Base-by-base conservation (phyloP, 2,113 vertebrate genomes). In the Pagrus major region DNA sequence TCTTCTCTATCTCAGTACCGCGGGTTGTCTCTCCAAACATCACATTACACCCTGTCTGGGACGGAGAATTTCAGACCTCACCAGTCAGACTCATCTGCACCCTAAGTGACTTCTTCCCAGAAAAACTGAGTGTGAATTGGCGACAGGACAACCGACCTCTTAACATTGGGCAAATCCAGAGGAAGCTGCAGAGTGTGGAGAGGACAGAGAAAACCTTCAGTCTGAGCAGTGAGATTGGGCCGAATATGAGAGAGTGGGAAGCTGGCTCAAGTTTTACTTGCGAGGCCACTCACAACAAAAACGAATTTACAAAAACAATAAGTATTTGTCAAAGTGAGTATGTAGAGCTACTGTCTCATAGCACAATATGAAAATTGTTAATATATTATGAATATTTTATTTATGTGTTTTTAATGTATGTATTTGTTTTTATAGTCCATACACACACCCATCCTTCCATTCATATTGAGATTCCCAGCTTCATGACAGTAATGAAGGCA, bases 241-340 rank as follows among this genome's bases (percentile, higher is more conserved):
- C 91, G 5, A 0, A 65, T 9, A 55, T 23, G 31, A 0, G 0
- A 3, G 2, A 63, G 3, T 94, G 93, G 92, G 6, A 0, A 0
- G 6, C 9, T 0, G 87, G 89, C 51, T 80, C 75, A 9, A 49
- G 0, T 0, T 94, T 90, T 60, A 75, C 54, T 1, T 95, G 94
- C 88, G 76, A 51, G 10, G 69, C 84, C 0, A n/a, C 0, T 0
- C 85, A 86, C 25, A 59, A 80, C 0, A 1, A n/a, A 0, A 1
- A 0, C 0, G 16, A 6, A 6, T 21, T 51, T 25, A 8, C 0
- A 1, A n/a, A 54, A 64, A 51, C 47, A 20, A 89, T 54, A 54
- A 86, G 56, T 42, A 85, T 88, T 23, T 94, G 94, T 87, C 15
- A 77, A 44, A 55, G 94, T 95, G 78, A 91, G 94, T 86, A 39